Evolutionary conservation across 2,797 vertebrate genomes (phyloP).

Genomic region (Crenichthys baileyi): DNA sequence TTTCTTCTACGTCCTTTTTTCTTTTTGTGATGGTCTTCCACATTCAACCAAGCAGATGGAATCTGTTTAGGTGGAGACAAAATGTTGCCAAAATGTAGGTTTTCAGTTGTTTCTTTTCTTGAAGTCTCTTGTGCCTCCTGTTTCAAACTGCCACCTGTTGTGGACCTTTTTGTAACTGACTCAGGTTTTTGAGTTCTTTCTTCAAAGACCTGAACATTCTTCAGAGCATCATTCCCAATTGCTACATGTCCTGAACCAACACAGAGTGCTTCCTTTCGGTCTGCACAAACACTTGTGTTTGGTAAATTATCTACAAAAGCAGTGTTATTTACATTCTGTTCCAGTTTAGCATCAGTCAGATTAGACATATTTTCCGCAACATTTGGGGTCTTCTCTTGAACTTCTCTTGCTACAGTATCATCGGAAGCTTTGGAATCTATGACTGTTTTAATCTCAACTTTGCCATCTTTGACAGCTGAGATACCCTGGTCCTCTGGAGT

Average conservation of each 20-base stretch:
- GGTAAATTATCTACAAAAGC: conserved; percentile 7
- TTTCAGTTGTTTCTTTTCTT: conserved; percentile 19
- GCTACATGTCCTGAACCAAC: conserved; percentile 11
- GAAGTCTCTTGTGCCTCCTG: conserved; percentile 1
- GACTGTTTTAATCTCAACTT: conserved; percentile 5
- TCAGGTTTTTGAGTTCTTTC: conserved; percentile 11
- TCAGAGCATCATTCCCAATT: conserved; percentile 13
- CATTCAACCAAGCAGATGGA: conserved; percentile 81
- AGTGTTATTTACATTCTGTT: neutral
- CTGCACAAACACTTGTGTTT: neutral
- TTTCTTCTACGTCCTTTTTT: conserved; percentile 67
- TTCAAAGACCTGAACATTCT: conserved; percentile 9
- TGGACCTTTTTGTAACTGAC: neutral
- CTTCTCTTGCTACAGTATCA: neutral
- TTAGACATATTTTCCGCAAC: neutral
- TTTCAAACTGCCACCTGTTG: conserved; percentile 14
- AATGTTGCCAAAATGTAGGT: conserved; percentile 9
- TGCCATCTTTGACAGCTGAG: neutral
- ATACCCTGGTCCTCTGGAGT: conserved; percentile 20
- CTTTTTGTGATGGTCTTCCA: conserved; percentile 70
- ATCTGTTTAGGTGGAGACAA: conserved; percentile 32
- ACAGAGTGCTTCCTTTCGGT: neutral
- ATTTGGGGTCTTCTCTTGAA: neutral
- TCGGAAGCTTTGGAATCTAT: neutral
- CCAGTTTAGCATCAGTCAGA: conserved; percentile 5